Percentiles rank a stretch among this genome's conserved stretches.
phyloP scores from a whole-genome alignment of 2,113 vertebrate genomes.

The Myrmecophaga tridactyla region DNA sequence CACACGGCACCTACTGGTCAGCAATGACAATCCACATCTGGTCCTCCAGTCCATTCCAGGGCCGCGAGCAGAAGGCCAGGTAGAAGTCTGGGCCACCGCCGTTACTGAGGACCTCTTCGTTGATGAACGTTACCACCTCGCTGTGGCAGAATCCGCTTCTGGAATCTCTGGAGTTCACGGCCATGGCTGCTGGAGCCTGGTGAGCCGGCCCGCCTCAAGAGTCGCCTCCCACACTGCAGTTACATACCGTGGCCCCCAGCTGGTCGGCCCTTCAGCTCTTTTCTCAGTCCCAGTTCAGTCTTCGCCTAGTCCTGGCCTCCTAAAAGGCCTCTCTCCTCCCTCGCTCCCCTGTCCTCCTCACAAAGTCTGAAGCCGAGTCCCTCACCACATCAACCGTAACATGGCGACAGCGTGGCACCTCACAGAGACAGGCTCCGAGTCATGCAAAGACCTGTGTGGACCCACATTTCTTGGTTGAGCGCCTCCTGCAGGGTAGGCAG shows the following conservation, averaged over 20 bases:
- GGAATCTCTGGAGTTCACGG: neutral
- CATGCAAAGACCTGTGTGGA: neutral
- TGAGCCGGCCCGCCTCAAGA: too few species aligned
- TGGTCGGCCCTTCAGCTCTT: neutral
- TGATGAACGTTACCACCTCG: neutral
- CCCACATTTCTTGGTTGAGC: neutral
- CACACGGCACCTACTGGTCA: too few species aligned
- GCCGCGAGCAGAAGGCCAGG: neutral
- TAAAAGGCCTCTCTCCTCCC: neutral
- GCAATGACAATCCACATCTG: too few species aligned
- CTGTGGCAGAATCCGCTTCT: neutral
- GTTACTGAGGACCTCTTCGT: neutral
- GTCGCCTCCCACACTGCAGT: rapidly evolving
- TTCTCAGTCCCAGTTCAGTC: neutral
- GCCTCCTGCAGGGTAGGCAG: rapidly evolving
- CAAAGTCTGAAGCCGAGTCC: neutral
- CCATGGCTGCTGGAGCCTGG: neutral
- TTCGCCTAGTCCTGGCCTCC: neutral
- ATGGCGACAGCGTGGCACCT: rapidly evolving
- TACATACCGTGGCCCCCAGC: neutral
- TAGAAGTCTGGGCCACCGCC: neutral
- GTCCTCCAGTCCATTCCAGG: neutral
- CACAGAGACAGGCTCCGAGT: neutral
- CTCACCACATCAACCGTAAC: neutral
- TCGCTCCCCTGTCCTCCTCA: neutral